A percentile compares a stretch with the other conserved stretches of the same genome.
phyloP scores from a whole-genome alignment of 2,888 invertebrate genomes.

The Drosophila diplacantha region DNA sequence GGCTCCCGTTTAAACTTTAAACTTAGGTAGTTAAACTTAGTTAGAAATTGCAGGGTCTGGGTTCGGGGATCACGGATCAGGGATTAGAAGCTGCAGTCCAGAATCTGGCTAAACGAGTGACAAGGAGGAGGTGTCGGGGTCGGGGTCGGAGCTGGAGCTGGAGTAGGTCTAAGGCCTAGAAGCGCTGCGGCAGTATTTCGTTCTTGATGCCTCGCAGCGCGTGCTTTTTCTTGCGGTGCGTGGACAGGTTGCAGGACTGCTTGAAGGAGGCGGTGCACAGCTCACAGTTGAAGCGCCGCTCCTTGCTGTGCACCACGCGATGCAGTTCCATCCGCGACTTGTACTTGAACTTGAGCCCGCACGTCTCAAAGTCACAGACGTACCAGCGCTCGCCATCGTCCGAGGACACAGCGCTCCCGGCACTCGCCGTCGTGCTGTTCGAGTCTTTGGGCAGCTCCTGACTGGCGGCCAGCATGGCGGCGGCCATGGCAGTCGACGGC shows the following conservation, averaged over 20 bases:
- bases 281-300: conserved; percentile 74
- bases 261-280: conserved; percentile 74
- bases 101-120: conserved; percentile 21
- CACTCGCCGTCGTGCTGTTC: conserved; percentile 74
- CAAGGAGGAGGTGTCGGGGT: not conserved
- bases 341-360: conserved; percentile 74
- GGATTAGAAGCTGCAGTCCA: conserved; percentile 1
- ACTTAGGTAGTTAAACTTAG: conserved; percentile 5
- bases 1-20: not conserved
- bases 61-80: not conserved
- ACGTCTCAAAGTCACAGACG: conserved; percentile 70
- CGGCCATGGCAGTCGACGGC: conserved; percentile 45
- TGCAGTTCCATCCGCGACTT: conserved; percentile 74
- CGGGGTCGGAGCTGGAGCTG: not conserved
- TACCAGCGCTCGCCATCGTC: conserved; percentile 75
- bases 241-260: conserved; percentile 74
- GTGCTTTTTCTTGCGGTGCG: conserved; percentile 75
- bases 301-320: conserved; percentile 74
- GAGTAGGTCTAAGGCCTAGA: conserved; percentile 36
- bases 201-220: conserved; percentile 68
- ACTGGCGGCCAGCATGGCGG: conserved; percentile 43
- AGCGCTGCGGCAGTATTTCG: conserved; percentile 63
- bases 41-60: not conserved
- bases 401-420: conserved; percentile 74
- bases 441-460: conserved; percentile 70